Percentiles rank a stretch among this genome's conserved stretches.
Conservation (phyloP, 2,888 invertebrate species). For the Hecatera dysodea region DNA sequence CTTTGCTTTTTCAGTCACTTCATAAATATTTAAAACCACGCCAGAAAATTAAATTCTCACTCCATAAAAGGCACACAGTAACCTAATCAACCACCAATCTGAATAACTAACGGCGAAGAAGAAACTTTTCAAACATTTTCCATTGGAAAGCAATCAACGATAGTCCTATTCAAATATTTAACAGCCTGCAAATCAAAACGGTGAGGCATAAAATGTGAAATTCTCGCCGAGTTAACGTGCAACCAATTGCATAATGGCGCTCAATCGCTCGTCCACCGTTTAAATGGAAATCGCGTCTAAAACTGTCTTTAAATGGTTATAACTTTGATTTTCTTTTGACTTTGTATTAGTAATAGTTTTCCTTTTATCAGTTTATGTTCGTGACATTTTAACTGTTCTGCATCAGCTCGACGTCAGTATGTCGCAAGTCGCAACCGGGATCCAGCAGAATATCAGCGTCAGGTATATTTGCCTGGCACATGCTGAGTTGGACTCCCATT, state of each 20-base stretch:
- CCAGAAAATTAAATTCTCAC: constrained; percentile 23
- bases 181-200: constrained; percentile 54
- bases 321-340: constrained; percentile 44
- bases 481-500: too few relatives aligned
- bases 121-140: constrained; percentile 52
- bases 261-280: constrained; percentile 66
- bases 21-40: constrained; percentile 34
- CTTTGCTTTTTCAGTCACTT: neutral
- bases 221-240: constrained; percentile 68
- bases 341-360: constrained; percentile 21
- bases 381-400: constrained; percentile 1
- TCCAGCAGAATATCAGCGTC: too few relatives aligned
- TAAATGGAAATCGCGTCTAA: constrained; percentile 64
- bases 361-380: constrained; percentile 20
- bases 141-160: constrained; percentile 59
- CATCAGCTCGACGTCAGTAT: too few relatives aligned
- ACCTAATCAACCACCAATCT: constrained; percentile 38
- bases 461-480: too few relatives aligned
- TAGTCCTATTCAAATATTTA: constrained; percentile 68
- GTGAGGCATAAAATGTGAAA: constrained; percentile 64
- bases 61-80: constrained; percentile 16
- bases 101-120: constrained; percentile 32
- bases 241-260: constrained; percentile 80
- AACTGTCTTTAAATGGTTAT: constrained; percentile 50
- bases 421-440: too few relatives aligned